Percentiles rank a stretch among this genome's conserved stretches.
These are phyloP conservation scores for Alethe castanea DNA, from an alignment of 2,113 vertebrate genomes.

Conservation along the genomic window DNA sequence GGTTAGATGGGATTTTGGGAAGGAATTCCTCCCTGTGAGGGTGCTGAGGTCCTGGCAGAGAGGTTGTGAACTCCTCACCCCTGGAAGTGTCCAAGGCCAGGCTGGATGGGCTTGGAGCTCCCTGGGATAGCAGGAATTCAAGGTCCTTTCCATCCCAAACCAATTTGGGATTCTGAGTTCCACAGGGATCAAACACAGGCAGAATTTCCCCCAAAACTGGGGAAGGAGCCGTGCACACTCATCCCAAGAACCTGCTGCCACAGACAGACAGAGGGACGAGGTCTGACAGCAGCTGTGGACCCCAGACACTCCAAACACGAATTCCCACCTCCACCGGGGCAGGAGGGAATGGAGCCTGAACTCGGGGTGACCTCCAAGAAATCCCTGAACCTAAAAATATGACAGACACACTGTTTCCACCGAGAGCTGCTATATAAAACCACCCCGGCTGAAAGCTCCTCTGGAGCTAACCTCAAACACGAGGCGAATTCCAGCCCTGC, in stretches of 20 bases:
- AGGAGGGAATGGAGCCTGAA: neutral
- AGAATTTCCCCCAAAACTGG: neutral
- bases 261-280: fast-evolving
- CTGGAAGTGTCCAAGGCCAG: neutral
- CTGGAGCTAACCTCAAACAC: conserved; percentile 14
- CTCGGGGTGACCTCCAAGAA: conserved; percentile 14
- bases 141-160: neutral
- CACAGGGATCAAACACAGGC: neutral
- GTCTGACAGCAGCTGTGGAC: neutral
- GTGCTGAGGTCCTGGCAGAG: neutral
- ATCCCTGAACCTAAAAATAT: conserved; percentile 41
- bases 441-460: neutral
- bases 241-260: neutral
- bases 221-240: fast-evolving
- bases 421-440: conserved; percentile 20
- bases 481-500: conserved; percentile 14
- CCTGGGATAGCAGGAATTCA: neutral
- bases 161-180: neutral
- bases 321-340: neutral
- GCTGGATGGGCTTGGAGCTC: neutral
- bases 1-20: neutral
- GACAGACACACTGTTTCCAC: conserved; percentile 44
- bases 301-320: neutral
- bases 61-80: neutral
- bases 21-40: neutral